These are phyloP conservation scores for Microctonus hyperodae DNA, from an alignment of 2,888 invertebrate species.

Conservation along the genomic window DNA sequence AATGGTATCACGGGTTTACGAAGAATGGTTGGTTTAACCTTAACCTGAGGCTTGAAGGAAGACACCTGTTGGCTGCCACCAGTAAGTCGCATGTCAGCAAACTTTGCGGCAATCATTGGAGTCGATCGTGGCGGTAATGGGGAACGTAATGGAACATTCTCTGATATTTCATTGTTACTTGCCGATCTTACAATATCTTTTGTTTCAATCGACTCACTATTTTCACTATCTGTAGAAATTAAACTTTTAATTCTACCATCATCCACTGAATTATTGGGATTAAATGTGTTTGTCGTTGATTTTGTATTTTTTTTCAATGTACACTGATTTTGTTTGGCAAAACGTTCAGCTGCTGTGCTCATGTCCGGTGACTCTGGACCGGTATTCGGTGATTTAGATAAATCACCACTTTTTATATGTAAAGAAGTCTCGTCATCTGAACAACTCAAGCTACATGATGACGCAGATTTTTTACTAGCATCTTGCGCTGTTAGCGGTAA, in stretches of 20 bases:
- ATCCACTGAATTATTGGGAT: conserved; percentile 41
- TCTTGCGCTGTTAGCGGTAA: conserved; percentile 69
- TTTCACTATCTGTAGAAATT: conserved; percentile 39
- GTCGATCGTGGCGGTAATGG: conserved; percentile 70
- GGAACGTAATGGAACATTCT: conserved; percentile 55
- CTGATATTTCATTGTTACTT: conserved; percentile 56
- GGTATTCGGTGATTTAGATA: conserved; percentile 57
- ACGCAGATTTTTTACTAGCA: conserved; percentile 54
- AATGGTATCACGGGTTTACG: conserved; percentile 70
- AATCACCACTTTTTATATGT: conserved; percentile 54
- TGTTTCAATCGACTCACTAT: conserved; percentile 39
- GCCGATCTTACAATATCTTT: conserved; percentile 54
- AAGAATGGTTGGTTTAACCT: conserved; percentile 83
- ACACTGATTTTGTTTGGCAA: conserved; percentile 81
- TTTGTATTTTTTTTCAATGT: conserved; percentile 77
- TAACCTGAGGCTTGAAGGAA: conserved; percentile 75
- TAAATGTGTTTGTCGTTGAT: conserved; percentile 34
- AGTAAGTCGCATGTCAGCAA: conserved; percentile 71
- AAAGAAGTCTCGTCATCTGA: conserved; percentile 56
- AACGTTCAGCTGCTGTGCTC: conserved; percentile 79
- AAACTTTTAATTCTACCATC: conserved; percentile 44
- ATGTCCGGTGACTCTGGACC: conserved; percentile 70
- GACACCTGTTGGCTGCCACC: conserved; percentile 65
- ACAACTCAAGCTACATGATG: conserved; percentile 60
- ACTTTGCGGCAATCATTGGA: conserved; percentile 71